Base-by-base conservation (phyloP, 2,888 invertebrate species). In the Synergus gifuensis region DNA sequence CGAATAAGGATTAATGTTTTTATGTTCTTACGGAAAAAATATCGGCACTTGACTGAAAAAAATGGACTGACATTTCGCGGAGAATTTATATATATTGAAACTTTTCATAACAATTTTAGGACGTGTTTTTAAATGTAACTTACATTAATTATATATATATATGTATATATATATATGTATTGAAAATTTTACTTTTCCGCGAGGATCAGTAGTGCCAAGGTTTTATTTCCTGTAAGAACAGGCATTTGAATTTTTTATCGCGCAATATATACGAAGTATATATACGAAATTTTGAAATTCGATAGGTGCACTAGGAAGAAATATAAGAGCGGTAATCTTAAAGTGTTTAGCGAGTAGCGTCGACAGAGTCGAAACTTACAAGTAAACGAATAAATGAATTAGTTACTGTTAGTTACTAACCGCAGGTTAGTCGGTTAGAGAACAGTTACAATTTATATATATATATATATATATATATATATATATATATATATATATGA, bases 381-480 rank as follows among this genome's bases (percentile, higher is more conserved):
- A 80, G 81, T 73, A 83, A 86, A 87, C 84, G 80, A 81, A 86
- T 86, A 84, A 85, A 86, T 86, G 84, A 84, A 85, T 82, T 89
- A 88, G 87, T 85, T 86, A 83, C 84, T 81, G 86, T 86, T 36
- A 36, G 36, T 36, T 36, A 36, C 84, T 89, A 89, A 89, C 85
- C 88, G 85, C 86, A 84, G 87, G 83, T 87, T 89, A 88, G 86
- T 87, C 85, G 85, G 85, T 88, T 87, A 86, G 84, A 84, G 80
- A 86, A 86, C 82, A 85, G 82, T 84, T 82, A 79, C 82, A 86
- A 81, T 83, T 83, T 80, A 78, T 79, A 82, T 80, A 77, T 73
- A 73, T 69, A 69, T 69, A 69, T 67, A 67, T 67, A 67, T 67
- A 67, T 22, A 69, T 69, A 69, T 69, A 78, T 79, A 82, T 80